Evolutionary conservation across 2,888 invertebrate species (phyloP), one percentile per base, ranked within the genome.

Genomic region (Lasioglossum lativentre): DNA sequence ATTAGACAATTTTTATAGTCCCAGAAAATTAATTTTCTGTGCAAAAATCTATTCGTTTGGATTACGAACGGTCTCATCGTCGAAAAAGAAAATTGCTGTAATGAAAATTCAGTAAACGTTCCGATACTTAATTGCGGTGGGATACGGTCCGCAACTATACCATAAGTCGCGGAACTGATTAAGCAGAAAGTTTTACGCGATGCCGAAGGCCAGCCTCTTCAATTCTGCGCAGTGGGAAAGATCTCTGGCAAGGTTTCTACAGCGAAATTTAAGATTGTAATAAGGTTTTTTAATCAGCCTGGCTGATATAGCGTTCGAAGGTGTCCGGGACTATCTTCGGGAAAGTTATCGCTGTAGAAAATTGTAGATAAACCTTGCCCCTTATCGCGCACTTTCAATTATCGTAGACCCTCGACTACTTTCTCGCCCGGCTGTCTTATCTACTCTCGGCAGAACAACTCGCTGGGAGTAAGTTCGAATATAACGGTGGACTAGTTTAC

Each of bases 371-470:
- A 83, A 75, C 40, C 71, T 66, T 47, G 40, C n/a, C 19, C 19
- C 59, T 80, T 83, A 80, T 83, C 80, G 56, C 72, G 75, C 75
- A 78, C 80, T 83, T 83, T 80, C 78, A 80, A 75, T 86, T 80
- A 83, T 75, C 78, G 59, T n/a, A 47, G 52, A 52, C 70, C 59
- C 68, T 78, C 38, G 75, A 73, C 66, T 68, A 75, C 19, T 34
- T 63, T 72, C 66, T 38, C 73, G 73, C 19, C 30, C 14, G 14
- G 27, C 16, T 16, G 27, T 27, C 40, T 80, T 80, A 80, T 83
- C 83, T 68, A n/a, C n/a, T 27, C n/a, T 27, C n/a, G 66, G 27
- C 42, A n/a, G 66, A 78, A 45, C n/a, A 34, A 56, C 40, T 68
- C 30, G 30, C 40, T 16, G n/a, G 38, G 27, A 63, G 59, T 40